phyloP scores from a whole-genome alignment of 2,888 invertebrate species.

The Charanyca ferruginea region DNA sequence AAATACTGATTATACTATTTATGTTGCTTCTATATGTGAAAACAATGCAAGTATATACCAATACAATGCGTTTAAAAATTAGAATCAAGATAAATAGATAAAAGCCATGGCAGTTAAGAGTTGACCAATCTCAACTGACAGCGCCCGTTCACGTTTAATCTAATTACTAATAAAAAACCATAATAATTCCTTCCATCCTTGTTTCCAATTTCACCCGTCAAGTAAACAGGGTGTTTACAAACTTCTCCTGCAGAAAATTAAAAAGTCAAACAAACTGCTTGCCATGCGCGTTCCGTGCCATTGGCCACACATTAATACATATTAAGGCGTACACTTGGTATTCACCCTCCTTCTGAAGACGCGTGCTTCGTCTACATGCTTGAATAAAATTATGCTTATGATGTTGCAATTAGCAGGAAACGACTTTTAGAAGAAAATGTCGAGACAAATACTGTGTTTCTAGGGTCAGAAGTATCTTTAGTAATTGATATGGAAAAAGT shows the following conservation, averaged over 20 bases:
- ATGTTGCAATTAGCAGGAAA: conserved; percentile 38
- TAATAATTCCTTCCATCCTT: not conserved
- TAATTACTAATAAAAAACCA: not conserved
- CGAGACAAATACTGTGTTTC: not conserved
- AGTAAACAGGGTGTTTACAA: conserved; percentile 51
- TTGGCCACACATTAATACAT: conserved; percentile 79
- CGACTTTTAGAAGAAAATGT: not conserved
- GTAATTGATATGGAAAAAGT: not conserved
- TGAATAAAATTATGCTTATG: conserved; percentile 45
- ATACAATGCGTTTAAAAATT: no score
- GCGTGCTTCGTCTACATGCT: conserved; percentile 60
- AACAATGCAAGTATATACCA: no score
- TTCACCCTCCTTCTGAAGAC: conserved; percentile 67
- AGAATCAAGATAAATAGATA: no score
- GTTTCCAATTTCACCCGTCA: not conserved
- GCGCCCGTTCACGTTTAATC: no score
- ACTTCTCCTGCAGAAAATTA: conserved; percentile 49
- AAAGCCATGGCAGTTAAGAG: no score
- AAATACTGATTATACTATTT: no score
- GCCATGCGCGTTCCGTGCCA: conserved; percentile 69
- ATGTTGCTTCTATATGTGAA: no score
- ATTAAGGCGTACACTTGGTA: conserved; percentile 73
- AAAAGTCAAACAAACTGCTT: conserved; percentile 65
- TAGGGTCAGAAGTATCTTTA: not conserved
- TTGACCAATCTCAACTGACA: no score